Conservation (phyloP, 2,888 invertebrate species). For the Lycocerus yunnanus region DNA sequence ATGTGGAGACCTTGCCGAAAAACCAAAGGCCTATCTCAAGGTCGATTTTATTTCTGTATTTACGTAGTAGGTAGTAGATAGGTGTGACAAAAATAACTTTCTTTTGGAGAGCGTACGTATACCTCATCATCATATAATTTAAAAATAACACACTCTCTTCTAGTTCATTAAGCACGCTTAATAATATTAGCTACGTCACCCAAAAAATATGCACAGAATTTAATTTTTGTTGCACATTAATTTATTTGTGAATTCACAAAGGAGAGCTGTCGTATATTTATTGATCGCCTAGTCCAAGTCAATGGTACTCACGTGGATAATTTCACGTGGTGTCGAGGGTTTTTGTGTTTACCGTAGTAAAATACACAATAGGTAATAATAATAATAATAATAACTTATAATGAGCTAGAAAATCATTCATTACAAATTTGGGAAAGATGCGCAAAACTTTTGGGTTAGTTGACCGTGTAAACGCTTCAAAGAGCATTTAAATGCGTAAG, state of each 20-base stretch:
- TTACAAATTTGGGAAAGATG: not conserved
- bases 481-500: no score
- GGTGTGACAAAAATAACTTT: conserved; percentile 18
- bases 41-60: conserved; percentile 9
- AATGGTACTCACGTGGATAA: conserved; percentile 20
- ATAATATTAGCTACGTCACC: conserved; percentile 5
- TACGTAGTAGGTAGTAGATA: conserved; percentile 12
- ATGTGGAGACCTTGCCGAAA: conserved; percentile 16
- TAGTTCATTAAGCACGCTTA: conserved; percentile 6
- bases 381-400: not conserved
- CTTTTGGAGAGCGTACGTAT: conserved; percentile 6
- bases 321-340: conserved; percentile 22
- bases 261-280: not conserved
- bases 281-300: conserved; percentile 12
- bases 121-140: conserved; percentile 14
- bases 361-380: not conserved
- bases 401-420: not conserved
- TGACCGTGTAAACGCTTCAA: not conserved
- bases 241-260: not conserved
- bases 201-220: not conserved
- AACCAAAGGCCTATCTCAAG: conserved; percentile 15
- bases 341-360: not conserved
- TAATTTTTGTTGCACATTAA: not conserved
- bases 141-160: conserved; percentile 11
- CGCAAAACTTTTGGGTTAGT: not conserved